Base-by-base conservation (phyloP, 2,113 vertebrate genomes). In the Empidonax alnorum region DNA sequence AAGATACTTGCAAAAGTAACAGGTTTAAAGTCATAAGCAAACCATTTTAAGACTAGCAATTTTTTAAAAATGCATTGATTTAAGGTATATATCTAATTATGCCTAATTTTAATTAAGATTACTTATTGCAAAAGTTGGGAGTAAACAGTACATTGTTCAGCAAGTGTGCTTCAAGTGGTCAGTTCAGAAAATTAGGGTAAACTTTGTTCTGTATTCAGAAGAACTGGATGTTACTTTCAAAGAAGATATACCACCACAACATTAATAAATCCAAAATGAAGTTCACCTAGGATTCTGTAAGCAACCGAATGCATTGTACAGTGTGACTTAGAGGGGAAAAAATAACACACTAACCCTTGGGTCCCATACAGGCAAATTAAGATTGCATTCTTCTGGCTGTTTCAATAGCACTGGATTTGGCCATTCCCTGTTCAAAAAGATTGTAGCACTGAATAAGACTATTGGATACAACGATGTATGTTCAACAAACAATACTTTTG, bases 291-390 rank as follows among this genome's bases (percentile, higher is more conserved):
- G 63, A 93, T 80, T 87, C 86, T 92, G 96, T 95, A 98, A 91
- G 95, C 93, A 98, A 94, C 73, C 67, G 42, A 93, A 91, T 97
- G 97, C 95, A 98, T 96, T 96, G 94, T 82, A 98, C 95, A 98
- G 84, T 91, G 97, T 94, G 96, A 98, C 97, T 98, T 98, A 97
- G 96, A 98, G 96, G 98, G 97, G 97, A 97, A 98, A 98, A 98
- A 98, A 98, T 97, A 98, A 97, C 97, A 97, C 97, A 98, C 97
- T 98, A 98, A 99, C 99, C 98, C 98, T 98, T 96, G 99, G 98
- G 97, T 99, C 98, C 99, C 99, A 99, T 66, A 99, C 98, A 96
- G 98, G 99, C 94, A 99, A 98, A 98, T 98, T 98, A 97, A 98
- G 98, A 98, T 98, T 98, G 97, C 98, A 98, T 97, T 99, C 98